Conservation (phyloP, 2,888 invertebrate species). For the Perizoma affinitatum region DNA sequence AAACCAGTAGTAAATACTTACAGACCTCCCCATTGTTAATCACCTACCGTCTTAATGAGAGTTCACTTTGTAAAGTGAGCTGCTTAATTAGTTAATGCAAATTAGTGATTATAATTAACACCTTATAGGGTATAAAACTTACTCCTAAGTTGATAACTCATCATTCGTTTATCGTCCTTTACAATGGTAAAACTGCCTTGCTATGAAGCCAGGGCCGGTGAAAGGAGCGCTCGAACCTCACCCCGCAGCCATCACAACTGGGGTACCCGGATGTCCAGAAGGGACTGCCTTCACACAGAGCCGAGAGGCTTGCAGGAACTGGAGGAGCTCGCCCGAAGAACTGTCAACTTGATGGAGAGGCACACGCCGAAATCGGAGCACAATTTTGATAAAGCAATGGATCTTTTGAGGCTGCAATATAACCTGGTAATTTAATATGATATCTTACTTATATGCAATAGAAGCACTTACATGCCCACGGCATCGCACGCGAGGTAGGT, state of each 20-base stretch:
- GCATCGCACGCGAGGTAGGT: no score
- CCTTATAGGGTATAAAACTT: background rate
- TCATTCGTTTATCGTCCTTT: background rate
- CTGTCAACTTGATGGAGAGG: constrained; percentile 55
- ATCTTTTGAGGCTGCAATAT: constrained; percentile 56
- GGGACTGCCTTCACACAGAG: constrained; percentile 39
- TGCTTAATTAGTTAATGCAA: no score
- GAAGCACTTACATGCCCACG: no score
- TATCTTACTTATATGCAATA: background rate
- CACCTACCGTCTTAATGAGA: no score
- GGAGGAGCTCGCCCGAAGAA: constrained; percentile 47
- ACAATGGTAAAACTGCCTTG: constrained; percentile 55
- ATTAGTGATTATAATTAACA: no score
- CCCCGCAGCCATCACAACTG: constrained; percentile 48
- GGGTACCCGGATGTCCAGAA: constrained; percentile 45
- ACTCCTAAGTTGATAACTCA: no score
- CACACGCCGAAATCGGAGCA: constrained; percentile 42
- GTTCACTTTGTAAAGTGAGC: no score
- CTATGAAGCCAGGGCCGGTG: constrained; percentile 37
- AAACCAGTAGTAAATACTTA: no score
- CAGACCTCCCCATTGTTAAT: no score
- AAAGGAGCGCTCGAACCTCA: constrained; percentile 35
- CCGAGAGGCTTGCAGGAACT: constrained; percentile 51
- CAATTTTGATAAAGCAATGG: constrained; percentile 52
- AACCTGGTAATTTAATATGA: constrained; percentile 52